These are phyloP conservation scores for Herpetotheres cachinnans DNA, from an alignment of 2,113 vertebrate species.

Conservation along the genomic window DNA sequence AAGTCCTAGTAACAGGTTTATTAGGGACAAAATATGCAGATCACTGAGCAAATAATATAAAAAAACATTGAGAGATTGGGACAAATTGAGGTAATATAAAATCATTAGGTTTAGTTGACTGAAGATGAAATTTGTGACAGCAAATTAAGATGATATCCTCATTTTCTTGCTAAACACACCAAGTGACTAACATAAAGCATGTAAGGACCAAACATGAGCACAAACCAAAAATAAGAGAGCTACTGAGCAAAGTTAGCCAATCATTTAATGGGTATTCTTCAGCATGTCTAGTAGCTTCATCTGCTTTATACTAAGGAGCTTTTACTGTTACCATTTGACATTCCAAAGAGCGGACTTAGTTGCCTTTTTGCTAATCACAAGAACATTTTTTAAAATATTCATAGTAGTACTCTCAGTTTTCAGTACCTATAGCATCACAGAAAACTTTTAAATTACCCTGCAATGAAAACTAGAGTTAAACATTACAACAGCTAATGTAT, in stretches of 20 bases:
- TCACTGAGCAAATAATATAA: neutral
- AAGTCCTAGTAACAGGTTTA: neutral
- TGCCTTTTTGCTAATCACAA: conserved; percentile 12
- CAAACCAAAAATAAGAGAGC: neutral
- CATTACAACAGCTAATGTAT: neutral
- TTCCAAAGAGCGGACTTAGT: neutral
- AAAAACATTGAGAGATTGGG: neutral
- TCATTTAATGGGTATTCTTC: neutral
- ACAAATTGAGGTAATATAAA: conserved; percentile 5
- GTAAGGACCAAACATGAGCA: neutral
- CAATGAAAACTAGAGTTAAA: neutral
- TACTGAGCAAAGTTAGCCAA: neutral
- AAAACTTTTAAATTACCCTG: neutral
- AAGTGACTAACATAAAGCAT: neutral
- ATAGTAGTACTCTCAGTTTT: neutral
- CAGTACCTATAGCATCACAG: neutral
- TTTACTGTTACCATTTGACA: neutral
- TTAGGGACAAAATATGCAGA: neutral
- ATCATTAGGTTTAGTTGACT: neutral
- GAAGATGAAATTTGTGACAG: neutral
- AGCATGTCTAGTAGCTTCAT: neutral
- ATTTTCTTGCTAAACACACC: neutral
- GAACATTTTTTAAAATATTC: neutral
- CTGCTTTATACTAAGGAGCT: neutral
- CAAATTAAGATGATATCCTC: neutral